A percentile compares a stretch with the other conserved stretches of the same genome.
Conservation (phyloP, 2,888 invertebrate genomes). For the Torymus texanus region DNA sequence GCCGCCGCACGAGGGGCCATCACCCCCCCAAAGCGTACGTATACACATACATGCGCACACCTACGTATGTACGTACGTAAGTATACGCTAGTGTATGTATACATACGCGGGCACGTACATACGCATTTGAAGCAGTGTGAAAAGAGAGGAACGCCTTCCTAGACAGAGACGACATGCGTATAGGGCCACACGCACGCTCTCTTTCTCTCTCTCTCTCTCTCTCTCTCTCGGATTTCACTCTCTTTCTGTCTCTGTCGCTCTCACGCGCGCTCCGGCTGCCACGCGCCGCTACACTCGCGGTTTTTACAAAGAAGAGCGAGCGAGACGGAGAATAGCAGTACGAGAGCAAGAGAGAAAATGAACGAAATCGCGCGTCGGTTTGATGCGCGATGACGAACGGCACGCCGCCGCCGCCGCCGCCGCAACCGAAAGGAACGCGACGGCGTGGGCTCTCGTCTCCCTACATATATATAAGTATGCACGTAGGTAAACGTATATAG, state of each 20-base stretch:
- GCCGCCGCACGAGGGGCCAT: conserved; percentile 66
- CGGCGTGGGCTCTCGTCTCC: conserved; percentile 8
- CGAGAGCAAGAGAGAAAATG: conserved; percentile 27
- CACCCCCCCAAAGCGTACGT: conserved; percentile 69
- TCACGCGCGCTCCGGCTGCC: conserved; percentile 21
- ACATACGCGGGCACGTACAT: conserved; percentile 14
- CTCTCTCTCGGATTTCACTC: conserved; percentile 17
- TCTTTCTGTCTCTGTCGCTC: conserved; percentile 18
- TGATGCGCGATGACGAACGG: conserved; percentile 23
- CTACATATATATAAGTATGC: not conserved
- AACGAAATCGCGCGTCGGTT: conserved; percentile 42
- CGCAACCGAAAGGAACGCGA: not conserved
- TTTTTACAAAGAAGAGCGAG: conserved; percentile 21
- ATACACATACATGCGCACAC: conserved; percentile 63
- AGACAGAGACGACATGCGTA: not conserved
- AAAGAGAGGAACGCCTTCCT: not conserved
- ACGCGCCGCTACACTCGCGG: conserved; percentile 44
- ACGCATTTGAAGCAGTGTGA: not conserved
- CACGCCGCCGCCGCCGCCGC: conserved; percentile 20
- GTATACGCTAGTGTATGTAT: not conserved
- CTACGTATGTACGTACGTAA: not conserved
- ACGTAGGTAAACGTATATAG: too few species aligned
- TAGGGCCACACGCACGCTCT: conserved; percentile 44
- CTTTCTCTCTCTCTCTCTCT: conserved; percentile 11
- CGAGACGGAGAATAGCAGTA: not conserved